Percentiles rank a stretch among this genome's conserved stretches.
These are phyloP conservation scores for Poeciliopsis gracilis DNA, from an alignment of 2,797 vertebrate species.

Conservation along the genomic window DNA sequence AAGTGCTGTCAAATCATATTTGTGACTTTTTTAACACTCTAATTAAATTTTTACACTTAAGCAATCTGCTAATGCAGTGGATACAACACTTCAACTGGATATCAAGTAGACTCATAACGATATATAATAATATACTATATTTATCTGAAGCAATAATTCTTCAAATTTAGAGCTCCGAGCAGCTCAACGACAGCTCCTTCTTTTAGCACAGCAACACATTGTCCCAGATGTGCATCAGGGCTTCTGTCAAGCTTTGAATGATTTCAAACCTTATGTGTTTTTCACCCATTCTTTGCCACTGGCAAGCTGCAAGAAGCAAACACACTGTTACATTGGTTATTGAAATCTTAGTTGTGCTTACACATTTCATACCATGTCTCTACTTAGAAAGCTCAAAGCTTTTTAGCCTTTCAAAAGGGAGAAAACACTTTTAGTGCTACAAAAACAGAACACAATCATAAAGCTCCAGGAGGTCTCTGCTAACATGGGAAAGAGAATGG, in stretches of 20 bases:
- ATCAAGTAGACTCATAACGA: neutral
- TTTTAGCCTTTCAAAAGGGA: slow-evolving; percentile 25
- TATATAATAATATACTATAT: neutral
- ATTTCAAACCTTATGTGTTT: slow-evolving; percentile 14
- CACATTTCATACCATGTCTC: slow-evolving; percentile 18
- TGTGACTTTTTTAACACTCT: slow-evolving; percentile 10
- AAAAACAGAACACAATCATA: slow-evolving; percentile 4
- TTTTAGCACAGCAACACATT: slow-evolving; percentile 30
- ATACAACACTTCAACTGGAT: slow-evolving; percentile 8
- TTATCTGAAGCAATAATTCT: neutral
- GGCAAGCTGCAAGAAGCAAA: slow-evolving; percentile 24
- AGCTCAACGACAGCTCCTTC: slow-evolving; percentile 20
- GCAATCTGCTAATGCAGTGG: neutral
- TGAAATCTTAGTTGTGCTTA: slow-evolving; percentile 46
- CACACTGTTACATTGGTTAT: slow-evolving; percentile 5
- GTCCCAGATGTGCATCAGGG: slow-evolving; percentile 16
- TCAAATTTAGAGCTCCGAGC: slow-evolving; percentile 11
- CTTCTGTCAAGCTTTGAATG: slow-evolving; percentile 24
- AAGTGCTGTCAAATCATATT: slow-evolving; percentile 17
- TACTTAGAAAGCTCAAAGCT: slow-evolving; percentile 39
- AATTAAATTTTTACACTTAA: neutral
- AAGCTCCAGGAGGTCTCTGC: neutral
- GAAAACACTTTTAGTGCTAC: slow-evolving; percentile 31
- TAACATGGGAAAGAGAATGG: slow-evolving; percentile 12
- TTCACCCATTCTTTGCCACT: slow-evolving; percentile 15